Conservation (phyloP, 2,113 vertebrate genomes). For the Mixornis gularis region DNA sequence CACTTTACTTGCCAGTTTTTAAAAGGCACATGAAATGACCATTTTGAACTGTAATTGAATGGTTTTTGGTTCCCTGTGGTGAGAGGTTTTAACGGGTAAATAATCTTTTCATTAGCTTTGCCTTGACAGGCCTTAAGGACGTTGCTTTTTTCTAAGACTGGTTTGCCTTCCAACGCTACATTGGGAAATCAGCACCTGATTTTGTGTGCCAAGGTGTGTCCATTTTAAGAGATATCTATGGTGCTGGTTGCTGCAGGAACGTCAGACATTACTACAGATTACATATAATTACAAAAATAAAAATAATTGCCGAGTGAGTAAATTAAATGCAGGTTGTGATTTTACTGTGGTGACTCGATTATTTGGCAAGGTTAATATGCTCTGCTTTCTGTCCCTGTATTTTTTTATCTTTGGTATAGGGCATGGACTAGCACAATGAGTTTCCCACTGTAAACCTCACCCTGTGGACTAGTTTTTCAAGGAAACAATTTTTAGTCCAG, state of each 20-base stretch:
- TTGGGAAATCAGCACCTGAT: neutral
- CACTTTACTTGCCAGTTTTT: constrained; percentile 18
- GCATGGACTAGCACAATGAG: neutral
- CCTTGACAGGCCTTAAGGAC: neutral
- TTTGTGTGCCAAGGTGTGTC: neutral
- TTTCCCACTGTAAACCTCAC: neutral
- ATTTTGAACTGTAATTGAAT: neutral
- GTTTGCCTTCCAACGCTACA: neutral
- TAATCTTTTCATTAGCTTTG: neutral
- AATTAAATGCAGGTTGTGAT: neutral
- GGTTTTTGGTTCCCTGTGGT: neutral
- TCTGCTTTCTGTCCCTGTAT: neutral
- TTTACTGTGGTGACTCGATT: neutral
- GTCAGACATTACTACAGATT: neutral
- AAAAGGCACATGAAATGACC: neutral
- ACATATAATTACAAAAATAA: neutral
- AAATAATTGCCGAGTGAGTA: neutral
- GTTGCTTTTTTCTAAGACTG: neutral
- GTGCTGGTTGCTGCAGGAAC: neutral
- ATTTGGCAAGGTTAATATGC: neutral
- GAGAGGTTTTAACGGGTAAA: constrained; percentile 5
- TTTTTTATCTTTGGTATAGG: neutral
- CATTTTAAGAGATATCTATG: neutral
- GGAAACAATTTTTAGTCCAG: neutral
- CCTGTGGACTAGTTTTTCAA: neutral